phyloP scores from a whole-genome alignment of 1,140 invertebrate species.

The Diorhabda sublineata region DNA sequence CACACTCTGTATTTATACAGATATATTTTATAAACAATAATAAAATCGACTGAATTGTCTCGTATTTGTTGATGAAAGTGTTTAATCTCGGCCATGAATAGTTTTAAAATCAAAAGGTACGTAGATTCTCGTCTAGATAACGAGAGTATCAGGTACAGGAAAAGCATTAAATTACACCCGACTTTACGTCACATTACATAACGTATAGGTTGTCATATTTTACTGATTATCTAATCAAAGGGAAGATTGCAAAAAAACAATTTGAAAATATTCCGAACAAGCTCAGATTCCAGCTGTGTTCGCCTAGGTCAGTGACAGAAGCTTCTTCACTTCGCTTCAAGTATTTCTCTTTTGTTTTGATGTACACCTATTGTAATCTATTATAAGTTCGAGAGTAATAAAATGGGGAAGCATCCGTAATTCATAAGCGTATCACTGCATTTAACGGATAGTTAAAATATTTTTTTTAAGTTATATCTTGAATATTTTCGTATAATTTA shows the following conservation, averaged over 20 bases:
- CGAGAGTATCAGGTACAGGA: not conserved
- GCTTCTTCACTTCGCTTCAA: not conserved
- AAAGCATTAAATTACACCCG: constrained; percentile 1
- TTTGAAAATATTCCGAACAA: not conserved
- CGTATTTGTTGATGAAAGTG: too few species aligned
- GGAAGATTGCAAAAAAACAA: not conserved
- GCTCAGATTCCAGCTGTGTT: not conserved
- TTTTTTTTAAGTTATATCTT: too few species aligned
- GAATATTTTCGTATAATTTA: too few species aligned
- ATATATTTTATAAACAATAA: too few species aligned
- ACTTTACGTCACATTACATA: constrained; percentile 2
- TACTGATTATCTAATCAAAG: not conserved
- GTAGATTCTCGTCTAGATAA: not conserved
- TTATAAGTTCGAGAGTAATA: too few species aligned
- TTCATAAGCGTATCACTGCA: too few species aligned
- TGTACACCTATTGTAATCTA: too few species aligned
- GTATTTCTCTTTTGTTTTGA: not conserved
- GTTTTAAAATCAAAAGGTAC: not conserved
- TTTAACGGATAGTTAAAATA: too few species aligned
- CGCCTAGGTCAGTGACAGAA: not conserved
- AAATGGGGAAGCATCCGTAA: too few species aligned
- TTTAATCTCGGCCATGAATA: not conserved
- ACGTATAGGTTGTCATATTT: not conserved
- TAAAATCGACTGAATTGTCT: too few species aligned
- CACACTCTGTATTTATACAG: too few species aligned